A percentile compares a stretch with the other conserved stretches of the same genome.
Evolutionary conservation across 2,888 invertebrate species (phyloP).

Genomic region (Argyresthia albistria): DNA sequence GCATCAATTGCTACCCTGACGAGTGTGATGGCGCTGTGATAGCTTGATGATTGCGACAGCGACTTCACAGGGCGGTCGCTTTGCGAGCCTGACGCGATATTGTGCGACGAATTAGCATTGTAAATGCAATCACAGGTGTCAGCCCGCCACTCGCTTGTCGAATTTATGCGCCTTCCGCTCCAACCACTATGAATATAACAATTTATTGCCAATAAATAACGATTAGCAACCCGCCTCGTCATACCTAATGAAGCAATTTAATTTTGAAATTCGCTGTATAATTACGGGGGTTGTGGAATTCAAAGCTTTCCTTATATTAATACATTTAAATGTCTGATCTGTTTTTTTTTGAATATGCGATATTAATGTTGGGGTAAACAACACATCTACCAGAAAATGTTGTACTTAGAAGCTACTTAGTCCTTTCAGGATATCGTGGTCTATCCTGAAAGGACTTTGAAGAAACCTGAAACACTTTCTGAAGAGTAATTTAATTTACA

Average conservation of each 20-base stretch:
- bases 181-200: conserved; percentile 54
- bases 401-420: no score
- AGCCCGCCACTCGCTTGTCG: conserved; percentile 56
- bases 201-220: conserved; percentile 61
- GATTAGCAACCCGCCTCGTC: conserved; percentile 39
- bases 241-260: conserved; percentile 44
- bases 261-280: conserved; percentile 18
- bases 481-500: no score
- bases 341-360: no score
- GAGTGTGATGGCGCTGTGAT: conserved; percentile 2
- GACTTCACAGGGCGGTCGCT: conserved; percentile 9
- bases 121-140: conserved; percentile 73
- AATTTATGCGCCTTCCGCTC: conserved; percentile 65
- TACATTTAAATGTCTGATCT: no score
- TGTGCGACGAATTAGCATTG: conserved; percentile 67
- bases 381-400: no score
- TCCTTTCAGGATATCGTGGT: no score
- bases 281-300: background rate
- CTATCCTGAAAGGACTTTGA: no score
- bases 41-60: conserved; percentile 15
- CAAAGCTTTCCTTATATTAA: background rate
- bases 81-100: conserved; percentile 31
- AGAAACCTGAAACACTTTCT: no score
- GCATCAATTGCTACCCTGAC: no score
- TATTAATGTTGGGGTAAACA: no score